Base-by-base conservation (phyloP, 2,797 vertebrate genomes). In the Bucorvus abyssinicus region DNA sequence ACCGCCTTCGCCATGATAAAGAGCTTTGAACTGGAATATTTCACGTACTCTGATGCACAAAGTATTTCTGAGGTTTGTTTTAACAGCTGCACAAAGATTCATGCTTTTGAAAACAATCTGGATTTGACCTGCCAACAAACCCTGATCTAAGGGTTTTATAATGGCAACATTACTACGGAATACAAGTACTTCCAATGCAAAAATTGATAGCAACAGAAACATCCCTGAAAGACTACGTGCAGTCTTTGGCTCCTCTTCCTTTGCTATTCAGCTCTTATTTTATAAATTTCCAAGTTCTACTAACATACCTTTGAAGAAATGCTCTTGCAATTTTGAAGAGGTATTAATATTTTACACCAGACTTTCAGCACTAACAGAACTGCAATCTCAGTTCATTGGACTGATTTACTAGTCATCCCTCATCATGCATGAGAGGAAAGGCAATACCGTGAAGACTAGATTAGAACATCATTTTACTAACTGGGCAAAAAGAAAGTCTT, bases 11-110 rank as follows among this genome's bases (percentile, higher is more conserved):
- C 59, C 38, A 36, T 3, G 17, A 84, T 38, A 69, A 89, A 91
- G 65, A 90, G 63, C 47, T 84, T 36, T 26, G 49, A 93, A 63
- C 50, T 27, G n/a, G 89, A 93, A 70, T 76, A 74, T 63, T 87
- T 77, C 60, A 77, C 0, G 10, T 87, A 73, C 60, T 90, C 83
- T 22, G 50, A 79, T 78, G 63, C 77, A 76, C 50, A 42, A 82
- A 93, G 67, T 53, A 84, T 45, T 69, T 67, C 56, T 73, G 67
- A 90, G 71, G 68, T 67, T 94, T 93, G 84, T 92, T 95, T 94
- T 89, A 95, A 95, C 95, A 94, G 95, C 92, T 95, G 93, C 70
- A 89, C 75, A 93, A 94, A 96, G 87, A 94, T 22, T 71, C 60
- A 67, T 12, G 56, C 93, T 94, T 93, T 70, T 47, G 77, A 95